Base-by-base conservation (phyloP, 2,888 invertebrate genomes). In the Nemapogon koenigi region DNA sequence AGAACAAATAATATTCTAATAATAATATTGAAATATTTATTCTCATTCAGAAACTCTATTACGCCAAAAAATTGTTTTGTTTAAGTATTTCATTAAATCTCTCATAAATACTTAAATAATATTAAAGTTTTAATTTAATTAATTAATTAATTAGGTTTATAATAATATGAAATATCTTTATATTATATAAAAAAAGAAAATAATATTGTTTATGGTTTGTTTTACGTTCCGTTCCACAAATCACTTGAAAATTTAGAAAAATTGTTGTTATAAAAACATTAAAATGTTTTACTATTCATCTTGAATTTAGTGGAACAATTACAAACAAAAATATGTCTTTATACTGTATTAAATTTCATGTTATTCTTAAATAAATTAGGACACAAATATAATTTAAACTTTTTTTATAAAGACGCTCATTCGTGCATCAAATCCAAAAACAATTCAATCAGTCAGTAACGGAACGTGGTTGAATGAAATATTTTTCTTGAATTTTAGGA, bases 401-500 rank as follows among this genome's bases (percentile, higher is more conserved):
- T n/a, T n/a, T n/a, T n/a, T n/a, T n/a, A n/a, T n/a, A n/a, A n/a
- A n/a, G n/a, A n/a, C n/a, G n/a, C n/a, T n/a, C n/a, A n/a, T n/a
- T n/a, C n/a, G n/a, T n/a, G n/a, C n/a, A n/a, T n/a, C n/a, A n/a
- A n/a, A n/a, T n/a, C n/a, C n/a, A n/a, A n/a, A n/a, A n/a, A n/a
- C n/a, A n/a, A n/a, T n/a, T n/a, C n/a, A n/a, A n/a, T 19, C 7
- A 33, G 18, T 16, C 50, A 48, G 52, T 57, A 72, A 69, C 53
- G 75, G 66, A 73, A 73, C 72, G 72, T 66, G 55, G 46, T 55
- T 70, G 65, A 70, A 73, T 73, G 71, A 72, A 69, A 57, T 60
- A 59, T 66, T 71, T n/a, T 71, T 55, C 32, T 68, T 73, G 72
- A 64, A 66, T 62, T 72, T 72, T 66, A 58, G 62, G 66, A 62